Percentiles rank a stretch among this genome's conserved stretches.
Evolutionary conservation across 1,140 invertebrate species (phyloP).

Genomic region (Philopotamus ludificatus): DNA sequence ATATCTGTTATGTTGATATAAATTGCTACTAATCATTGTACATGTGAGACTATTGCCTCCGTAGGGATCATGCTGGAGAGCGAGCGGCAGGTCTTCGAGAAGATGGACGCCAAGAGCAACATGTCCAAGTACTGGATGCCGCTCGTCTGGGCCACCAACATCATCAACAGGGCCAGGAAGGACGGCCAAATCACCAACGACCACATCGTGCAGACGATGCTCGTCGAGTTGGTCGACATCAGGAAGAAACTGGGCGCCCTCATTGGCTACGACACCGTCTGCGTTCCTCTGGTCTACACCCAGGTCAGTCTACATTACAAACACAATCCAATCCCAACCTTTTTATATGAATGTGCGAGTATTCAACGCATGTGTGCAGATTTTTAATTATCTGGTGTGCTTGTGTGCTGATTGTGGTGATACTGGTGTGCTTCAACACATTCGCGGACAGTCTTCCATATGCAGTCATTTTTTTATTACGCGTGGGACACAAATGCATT

Average conservation of each 20-base stretch:
- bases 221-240: slow-evolving; percentile 81
- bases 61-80: slow-evolving; percentile 86
- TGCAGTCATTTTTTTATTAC: too few species aligned
- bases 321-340: too few species aligned
- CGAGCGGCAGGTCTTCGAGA: slow-evolving; percentile 85
- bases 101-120: slow-evolving; percentile 80
- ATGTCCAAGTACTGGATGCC: slow-evolving; percentile 95
- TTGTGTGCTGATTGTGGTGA: too few species aligned
- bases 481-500: too few species aligned
- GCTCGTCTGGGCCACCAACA: slow-evolving; percentile 86
- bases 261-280: slow-evolving; percentile 94
- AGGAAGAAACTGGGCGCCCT: slow-evolving; percentile 74
- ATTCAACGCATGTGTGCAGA: neutral
- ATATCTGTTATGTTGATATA: too few species aligned
- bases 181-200: slow-evolving; percentile 79
- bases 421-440: too few species aligned
- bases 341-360: too few species aligned
- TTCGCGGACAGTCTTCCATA: too few species aligned
- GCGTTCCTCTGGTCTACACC: slow-evolving; percentile 95
- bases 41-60: slow-evolving; percentile 35
- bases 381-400: neutral
- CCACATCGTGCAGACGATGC: slow-evolving; percentile 82
- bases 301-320: too few species aligned
- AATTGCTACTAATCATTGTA: slow-evolving; percentile 1
- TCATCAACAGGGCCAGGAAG: slow-evolving; percentile 80